Percentiles rank a stretch among this genome's conserved stretches.
These are phyloP conservation scores for Acleris laterana DNA, from an alignment of 2,888 invertebrate genomes.

Conservation along the genomic window DNA sequence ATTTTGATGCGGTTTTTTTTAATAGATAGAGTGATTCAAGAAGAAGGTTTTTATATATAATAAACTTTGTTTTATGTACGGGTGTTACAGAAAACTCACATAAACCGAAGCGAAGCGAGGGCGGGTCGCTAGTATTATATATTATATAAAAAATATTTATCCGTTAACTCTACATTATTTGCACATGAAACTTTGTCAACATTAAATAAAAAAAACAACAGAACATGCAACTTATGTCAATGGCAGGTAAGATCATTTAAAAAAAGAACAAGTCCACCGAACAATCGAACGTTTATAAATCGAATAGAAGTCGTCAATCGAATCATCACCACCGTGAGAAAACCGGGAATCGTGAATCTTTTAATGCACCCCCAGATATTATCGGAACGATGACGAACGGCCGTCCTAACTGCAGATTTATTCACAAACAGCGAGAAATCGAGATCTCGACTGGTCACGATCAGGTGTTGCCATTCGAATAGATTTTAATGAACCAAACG, in stretches of 20 bases:
- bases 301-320: constrained; percentile 21
- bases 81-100: too few relatives aligned
- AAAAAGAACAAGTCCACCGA: not conserved
- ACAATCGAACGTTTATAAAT: not conserved
- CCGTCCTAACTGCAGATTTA: constrained; percentile 58
- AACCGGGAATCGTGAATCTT: constrained; percentile 45
- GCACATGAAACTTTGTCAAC: too few relatives aligned
- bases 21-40: too few relatives aligned
- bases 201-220: too few relatives aligned
- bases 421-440: constrained; percentile 67
- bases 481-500: constrained; percentile 30
- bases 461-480: constrained; percentile 47
- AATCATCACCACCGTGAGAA: constrained; percentile 44
- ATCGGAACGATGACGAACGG: constrained; percentile 46
- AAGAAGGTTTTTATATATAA: too few relatives aligned
- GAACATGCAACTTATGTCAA: too few relatives aligned
- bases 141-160: too few relatives aligned
- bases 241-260: not conserved
- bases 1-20: too few relatives aligned
- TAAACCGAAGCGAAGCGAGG: too few relatives aligned
- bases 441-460: constrained; percentile 67
- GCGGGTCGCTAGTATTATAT: too few relatives aligned
- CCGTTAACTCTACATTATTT: too few relatives aligned
- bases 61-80: too few relatives aligned
- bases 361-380: constrained; percentile 41